Base-by-base conservation (phyloP, 2,797 vertebrate species). In the Euphonia xanthogaster region DNA sequence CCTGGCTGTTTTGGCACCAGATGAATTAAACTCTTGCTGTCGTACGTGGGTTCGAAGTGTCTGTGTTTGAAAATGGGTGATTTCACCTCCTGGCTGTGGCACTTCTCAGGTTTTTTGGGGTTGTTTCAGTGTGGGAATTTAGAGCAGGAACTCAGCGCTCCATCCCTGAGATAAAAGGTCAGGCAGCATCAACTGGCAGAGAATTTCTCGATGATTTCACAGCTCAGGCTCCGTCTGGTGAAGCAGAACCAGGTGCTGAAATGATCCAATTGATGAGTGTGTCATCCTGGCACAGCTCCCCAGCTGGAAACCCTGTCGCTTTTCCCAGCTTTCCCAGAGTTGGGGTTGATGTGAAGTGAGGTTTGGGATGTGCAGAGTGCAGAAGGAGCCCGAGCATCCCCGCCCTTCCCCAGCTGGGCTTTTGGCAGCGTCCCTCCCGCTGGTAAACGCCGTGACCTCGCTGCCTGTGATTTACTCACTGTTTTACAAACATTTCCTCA, bases 381-480 rank as follows among this genome's bases (percentile, higher is more conserved):
- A 1, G 7, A 27, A 23, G 5, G 66, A 85, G 86, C 80, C 84
- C 98, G 98, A 95, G 97, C 82, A 75, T 96, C 98, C 98, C 97
- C 98, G 97, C 98, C 98, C 98, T 97, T 98, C 96, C 98, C 96
- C 99, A 99, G 99, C 98, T 99, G 99, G 98, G 97, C 81, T 97
- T 97, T 99, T 99, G 98, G 98, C 99, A 98, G 84, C 68, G 96
- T 98, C 97, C 83, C 82, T 97, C 90, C 98, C 62, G 97, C 97
- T 98, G 98, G 98, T 98, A 96, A 93, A 98, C 98, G 94, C 83
- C 96, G 98, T 98, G 98, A 99, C 98, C 98, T 98, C 71, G 95
- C 98, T 96, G 97, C 96, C 97, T 97, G 45, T 98, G 98, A 98
- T 98, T 98, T 98, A 98, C 98, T 98, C 97, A 98, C 98, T 98